Evolutionary conservation across 1,140 invertebrate genomes (phyloP).

Genomic region (Choristoneura fumiferana): DNA sequence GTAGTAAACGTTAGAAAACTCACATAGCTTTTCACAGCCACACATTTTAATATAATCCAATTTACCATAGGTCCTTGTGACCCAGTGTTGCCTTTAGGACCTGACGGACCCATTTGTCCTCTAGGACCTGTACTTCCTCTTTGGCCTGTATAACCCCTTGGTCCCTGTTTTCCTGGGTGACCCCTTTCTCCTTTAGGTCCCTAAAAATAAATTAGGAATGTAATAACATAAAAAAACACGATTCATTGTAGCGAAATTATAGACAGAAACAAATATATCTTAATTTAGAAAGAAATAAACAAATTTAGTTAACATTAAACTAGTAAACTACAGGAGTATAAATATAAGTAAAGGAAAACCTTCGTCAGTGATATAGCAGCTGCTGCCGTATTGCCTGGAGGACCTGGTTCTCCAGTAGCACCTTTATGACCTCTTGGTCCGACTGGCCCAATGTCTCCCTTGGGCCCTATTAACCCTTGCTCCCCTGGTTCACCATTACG

Average conservation of each 20-base stretch:
- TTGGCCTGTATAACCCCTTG: not conserved
- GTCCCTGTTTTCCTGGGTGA: not conserved
- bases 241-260: too few species aligned
- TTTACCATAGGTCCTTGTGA: slow-evolving; percentile 13
- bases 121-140: not conserved
- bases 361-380: slow-evolving; percentile 44
- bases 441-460: slow-evolving; percentile 37
- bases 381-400: slow-evolving; percentile 39
- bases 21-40: too few species aligned
- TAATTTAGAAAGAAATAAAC: too few species aligned
- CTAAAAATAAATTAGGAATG: not conserved
- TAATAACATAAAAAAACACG: too few species aligned
- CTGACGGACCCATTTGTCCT: slow-evolving; percentile 17
- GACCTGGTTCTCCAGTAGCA: slow-evolving; percentile 41
- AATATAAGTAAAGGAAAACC: too few species aligned
- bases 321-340: too few species aligned
- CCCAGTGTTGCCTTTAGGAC: slow-evolving; percentile 25
- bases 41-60: too few species aligned
- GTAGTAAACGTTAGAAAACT: too few species aligned
- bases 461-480: slow-evolving; percentile 35
- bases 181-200: slow-evolving; percentile 1
- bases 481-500: slow-evolving; percentile 35
- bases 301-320: too few species aligned
- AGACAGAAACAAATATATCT: too few species aligned
- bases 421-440: slow-evolving; percentile 50